Evolutionary conservation across 1,140 invertebrate genomes (phyloP).

Genomic region (Microplitis mediator): DNA sequence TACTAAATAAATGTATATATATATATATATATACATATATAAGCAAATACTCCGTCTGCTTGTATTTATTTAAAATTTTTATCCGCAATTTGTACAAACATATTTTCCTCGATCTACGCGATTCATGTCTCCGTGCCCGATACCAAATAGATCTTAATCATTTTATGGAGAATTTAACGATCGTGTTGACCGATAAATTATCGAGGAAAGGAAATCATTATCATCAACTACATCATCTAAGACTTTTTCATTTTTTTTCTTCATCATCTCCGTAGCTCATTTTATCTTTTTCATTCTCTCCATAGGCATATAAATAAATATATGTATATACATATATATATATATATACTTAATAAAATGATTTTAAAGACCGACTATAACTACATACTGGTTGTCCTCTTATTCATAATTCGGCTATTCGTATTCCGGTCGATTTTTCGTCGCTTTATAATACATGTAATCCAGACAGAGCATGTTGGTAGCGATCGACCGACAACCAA

Average conservation of each 20-base stretch:
- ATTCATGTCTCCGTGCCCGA: neutral
- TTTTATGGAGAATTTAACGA: conserved; percentile 14
- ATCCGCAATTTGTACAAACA: too few relatives aligned
- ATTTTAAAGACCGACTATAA: neutral
- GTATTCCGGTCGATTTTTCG: conserved; percentile 34
- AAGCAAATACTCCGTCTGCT: too few relatives aligned
- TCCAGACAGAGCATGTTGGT: conserved; percentile 24
- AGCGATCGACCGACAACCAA: conserved; percentile 12
- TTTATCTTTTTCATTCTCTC: too few relatives aligned
- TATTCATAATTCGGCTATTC: conserved; percentile 31
- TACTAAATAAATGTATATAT: too few relatives aligned
- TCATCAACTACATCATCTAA: neutral
- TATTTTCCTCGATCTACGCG: neutral
- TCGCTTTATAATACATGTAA: neutral
- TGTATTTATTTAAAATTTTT: too few relatives aligned
- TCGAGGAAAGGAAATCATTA: neutral
- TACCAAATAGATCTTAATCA: neutral
- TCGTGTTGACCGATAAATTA: conserved; percentile 24
- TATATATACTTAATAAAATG: neutral
- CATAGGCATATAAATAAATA: too few relatives aligned
- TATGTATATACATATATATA: too few relatives aligned
- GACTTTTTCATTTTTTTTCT: neutral
- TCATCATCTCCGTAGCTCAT: too few relatives aligned
- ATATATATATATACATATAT: too few relatives aligned
- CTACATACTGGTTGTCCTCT: neutral